These are phyloP conservation scores for Triplophysa rosa DNA, from an alignment of 2,113 vertebrate species.

Conservation along the genomic window DNA sequence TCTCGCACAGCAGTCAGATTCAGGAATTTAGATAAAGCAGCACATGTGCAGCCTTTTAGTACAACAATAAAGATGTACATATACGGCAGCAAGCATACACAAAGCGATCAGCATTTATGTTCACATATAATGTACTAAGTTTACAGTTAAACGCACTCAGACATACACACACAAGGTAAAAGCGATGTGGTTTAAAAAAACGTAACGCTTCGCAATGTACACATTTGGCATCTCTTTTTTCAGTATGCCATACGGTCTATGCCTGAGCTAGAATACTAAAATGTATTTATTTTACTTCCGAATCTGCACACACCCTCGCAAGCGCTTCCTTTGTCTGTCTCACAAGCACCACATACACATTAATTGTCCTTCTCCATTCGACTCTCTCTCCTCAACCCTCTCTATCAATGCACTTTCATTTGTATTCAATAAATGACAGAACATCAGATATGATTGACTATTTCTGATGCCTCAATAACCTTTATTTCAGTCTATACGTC, in stretches of 20 bases:
- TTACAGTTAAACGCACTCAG: constrained; percentile 6
- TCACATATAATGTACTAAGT: constrained; percentile 7
- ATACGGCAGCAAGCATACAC: constrained; percentile 7
- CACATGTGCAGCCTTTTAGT: neutral
- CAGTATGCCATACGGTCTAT: constrained; percentile 53
- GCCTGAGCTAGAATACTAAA: constrained; percentile 57
- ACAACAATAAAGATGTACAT: constrained; percentile 9
- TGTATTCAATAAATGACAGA: neutral
- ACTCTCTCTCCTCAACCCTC: neutral
- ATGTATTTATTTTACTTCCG: constrained; percentile 40
- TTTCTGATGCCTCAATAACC: neutral
- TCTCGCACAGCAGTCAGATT: constrained; percentile 3
- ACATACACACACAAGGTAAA: constrained; percentile 24
- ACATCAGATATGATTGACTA: neutral
- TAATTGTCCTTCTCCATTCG: no score
- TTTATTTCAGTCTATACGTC: constrained; percentile 6
- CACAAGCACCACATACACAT: no score
- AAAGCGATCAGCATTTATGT: constrained; percentile 3
- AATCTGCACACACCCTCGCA: neutral
- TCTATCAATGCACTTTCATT: neutral
- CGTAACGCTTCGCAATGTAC: constrained; percentile 32
- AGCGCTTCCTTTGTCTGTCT: neutral
- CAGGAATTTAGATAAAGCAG: neutral
- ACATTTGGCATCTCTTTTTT: constrained; percentile 44
- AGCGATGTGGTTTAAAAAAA: constrained; percentile 19